Evolutionary conservation across 1,140 invertebrate species (phyloP), one percentile per base, ranked within the genome.

Genomic region (Drosophila cardini): DNA sequence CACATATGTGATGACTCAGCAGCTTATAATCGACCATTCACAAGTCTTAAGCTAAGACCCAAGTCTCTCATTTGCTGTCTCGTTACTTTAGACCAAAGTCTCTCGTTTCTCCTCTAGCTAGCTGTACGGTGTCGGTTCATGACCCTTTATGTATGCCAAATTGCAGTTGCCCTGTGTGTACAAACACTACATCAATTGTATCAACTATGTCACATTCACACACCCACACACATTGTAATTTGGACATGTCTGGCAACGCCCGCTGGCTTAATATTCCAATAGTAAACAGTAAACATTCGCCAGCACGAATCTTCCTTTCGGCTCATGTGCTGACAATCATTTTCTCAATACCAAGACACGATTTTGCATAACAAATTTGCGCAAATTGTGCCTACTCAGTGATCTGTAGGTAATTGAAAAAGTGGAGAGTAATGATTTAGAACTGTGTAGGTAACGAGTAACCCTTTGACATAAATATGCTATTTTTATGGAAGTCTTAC

Each of bases 1-100:
- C 46, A 76, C 40, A 69, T 62, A n/a, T 63, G 58, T 36, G 42
- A 57, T 74, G 72, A 70, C 9, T 74, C 72, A 70, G 67, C 72
- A 70, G 71, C 65, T 73, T 69, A 61, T 46, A 73, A 73, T 48
- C 65, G 71, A 70, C 34, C 13, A 57, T 70, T 69, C 30, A 64
- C 67, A 75, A 34, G 60, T 53, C 67, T 71, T 64, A 71, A 73
- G 56, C 69, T 62, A 61, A 69, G 38, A 2, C 48, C 36, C 48
- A 32, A 40, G 40, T n/a, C 56, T 38, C 57, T 68, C 13, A 30
- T 43, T 46, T 40, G 30, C 52, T 40, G 30, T 40, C 15, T 60
- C 18, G 11, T 36, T 57, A 32, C 18, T 56, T 32, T 18, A 2
- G 21, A 26, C 21, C 21, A 26, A 26, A 26, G 21, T 26, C 21